Evolutionary conservation across 2,113 vertebrate genomes (phyloP).

Genomic region (Orthonyx spaldingii): DNA sequence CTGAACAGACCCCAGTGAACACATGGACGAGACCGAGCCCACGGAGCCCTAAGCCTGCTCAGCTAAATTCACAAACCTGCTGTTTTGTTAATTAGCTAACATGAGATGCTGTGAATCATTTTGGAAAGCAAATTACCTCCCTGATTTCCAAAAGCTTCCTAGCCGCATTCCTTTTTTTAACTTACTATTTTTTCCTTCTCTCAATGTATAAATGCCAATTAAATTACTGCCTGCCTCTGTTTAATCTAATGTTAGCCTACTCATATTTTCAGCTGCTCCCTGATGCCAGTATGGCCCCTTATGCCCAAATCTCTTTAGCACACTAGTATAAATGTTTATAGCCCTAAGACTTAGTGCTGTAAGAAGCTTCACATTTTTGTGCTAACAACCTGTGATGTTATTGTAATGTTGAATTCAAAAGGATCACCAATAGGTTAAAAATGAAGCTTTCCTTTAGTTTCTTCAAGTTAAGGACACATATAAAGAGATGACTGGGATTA

Average conservation of each 20-base stretch:
- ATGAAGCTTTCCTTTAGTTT: background rate
- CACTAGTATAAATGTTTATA: slow-evolving; percentile 20
- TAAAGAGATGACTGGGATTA: background rate
- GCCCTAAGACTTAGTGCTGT: background rate
- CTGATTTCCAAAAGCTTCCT: slow-evolving; percentile 18
- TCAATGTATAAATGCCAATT: background rate
- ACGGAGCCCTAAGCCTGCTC: background rate
- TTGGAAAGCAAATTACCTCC: slow-evolving; percentile 60
- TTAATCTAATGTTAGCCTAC: slow-evolving; percentile 27
- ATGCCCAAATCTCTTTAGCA: slow-evolving; percentile 1
- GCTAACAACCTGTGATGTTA: background rate
- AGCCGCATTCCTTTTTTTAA: slow-evolving; percentile 7
- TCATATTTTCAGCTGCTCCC: background rate
- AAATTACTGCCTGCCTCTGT: slow-evolving; percentile 12
- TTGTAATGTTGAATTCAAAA: background rate
- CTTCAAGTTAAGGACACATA: background rate
- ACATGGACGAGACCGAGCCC: background rate
- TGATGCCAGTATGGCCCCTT: background rate
- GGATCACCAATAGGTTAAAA: background rate
- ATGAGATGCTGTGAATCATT: slow-evolving; percentile 44
- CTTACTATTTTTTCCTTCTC: background rate
- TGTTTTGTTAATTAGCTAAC: slow-evolving; percentile 70
- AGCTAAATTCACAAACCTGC: slow-evolving; percentile 59
- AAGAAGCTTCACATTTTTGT: slow-evolving; percentile 14
- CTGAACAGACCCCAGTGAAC: background rate